Percentiles rank a stretch among this genome's conserved stretches.
Evolutionary conservation across 2,888 invertebrate genomes (phyloP).

Genomic region (Suillia variegata): DNA sequence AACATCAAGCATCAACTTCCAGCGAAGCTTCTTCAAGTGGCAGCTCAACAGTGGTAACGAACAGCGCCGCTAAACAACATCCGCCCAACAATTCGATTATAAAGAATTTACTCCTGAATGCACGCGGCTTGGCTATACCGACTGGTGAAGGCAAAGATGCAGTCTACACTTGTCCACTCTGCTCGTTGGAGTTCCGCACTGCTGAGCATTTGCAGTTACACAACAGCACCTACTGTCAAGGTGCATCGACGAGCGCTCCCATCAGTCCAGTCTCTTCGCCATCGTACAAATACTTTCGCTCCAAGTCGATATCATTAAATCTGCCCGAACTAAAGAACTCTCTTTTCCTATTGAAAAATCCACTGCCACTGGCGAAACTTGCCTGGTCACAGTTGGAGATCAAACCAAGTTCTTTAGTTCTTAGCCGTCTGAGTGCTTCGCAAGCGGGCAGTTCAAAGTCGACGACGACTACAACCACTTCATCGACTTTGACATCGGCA

Average conservation of each 20-base stretch:
- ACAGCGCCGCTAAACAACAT: conserved; percentile 24
- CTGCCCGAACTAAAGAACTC: conserved; percentile 65
- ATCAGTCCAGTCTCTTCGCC: conserved; percentile 59
- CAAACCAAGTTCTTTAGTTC: conserved; percentile 67
- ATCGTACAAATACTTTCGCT: conserved; percentile 64
- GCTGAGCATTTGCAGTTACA: conserved; percentile 83
- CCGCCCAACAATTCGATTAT: conserved; percentile 73
- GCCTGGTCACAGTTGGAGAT: conserved; percentile 60
- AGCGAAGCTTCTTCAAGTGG: conserved; percentile 23
- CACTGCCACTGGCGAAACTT: conserved; percentile 53
- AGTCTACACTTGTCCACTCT: conserved; percentile 75
- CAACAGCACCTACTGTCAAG: conserved; percentile 80
- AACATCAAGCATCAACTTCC: conserved; percentile 31
- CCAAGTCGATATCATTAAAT: conserved; percentile 67
- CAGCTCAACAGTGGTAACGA: conserved; percentile 6
- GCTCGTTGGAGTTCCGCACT: conserved; percentile 79
- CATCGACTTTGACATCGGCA: conserved; percentile 16
- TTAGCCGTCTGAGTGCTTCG: conserved; percentile 58
- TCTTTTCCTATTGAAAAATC: conserved; percentile 56
- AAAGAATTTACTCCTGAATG: conserved; percentile 80
- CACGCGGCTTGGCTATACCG: conserved; percentile 63
- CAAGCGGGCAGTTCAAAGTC: conserved; percentile 44
- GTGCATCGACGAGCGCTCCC: conserved; percentile 61
- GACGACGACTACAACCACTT: conserved; percentile 22
- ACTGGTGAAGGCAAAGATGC: conserved; percentile 67